Evolutionary conservation across 2,113 vertebrate genomes (phyloP), one percentile per base, ranked within the genome.

Genomic region (Thunnus thynnus): DNA sequence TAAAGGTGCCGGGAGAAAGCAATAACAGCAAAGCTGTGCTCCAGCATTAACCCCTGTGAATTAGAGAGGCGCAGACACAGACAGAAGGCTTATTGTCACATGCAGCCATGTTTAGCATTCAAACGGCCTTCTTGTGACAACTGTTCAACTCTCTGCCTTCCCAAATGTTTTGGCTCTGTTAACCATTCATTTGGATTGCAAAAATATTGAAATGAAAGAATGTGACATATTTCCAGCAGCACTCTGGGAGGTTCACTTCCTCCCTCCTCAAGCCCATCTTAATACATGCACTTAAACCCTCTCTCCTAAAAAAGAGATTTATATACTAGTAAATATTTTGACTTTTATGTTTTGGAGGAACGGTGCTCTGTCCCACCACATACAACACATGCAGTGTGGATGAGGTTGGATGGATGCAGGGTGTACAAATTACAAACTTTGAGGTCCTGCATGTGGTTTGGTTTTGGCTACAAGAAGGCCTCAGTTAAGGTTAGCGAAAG

Each of bases 11-110:
- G 41, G 58, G 72, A 84, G 69, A 86, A 80, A 85, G 86, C 86
- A 91, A 86, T 85, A 89, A 88, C 76, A 84, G 86, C 76, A 77
- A 74, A 77, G 77, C 54, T 83, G 81, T 92, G 90, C 75, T 86
- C 58, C 48, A 55, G 82, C 82, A 75, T 87, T 83, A 83, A 84
- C 78, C 85, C 71, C 62, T 76, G 17, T 78, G 79, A 82, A 73
- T 89, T 84, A 84, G 76, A 68, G 68, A 52, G 51, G 27, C 80
- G 54, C 50, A 51, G 55, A 61, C 54, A 82, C 70, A 80, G 54
- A 79, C 83, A 79, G 86, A 79, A 80, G 76, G 69, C 83, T 84
- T 84, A 84, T 87, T 87, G 86, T 87, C 78, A 78, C 65, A 87
- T 56, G 83, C 76, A 68, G 82, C 67, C 80, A 76, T 80, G 82